Conservation (phyloP, 2,113 vertebrate species). For the Apteryx mantelli region DNA sequence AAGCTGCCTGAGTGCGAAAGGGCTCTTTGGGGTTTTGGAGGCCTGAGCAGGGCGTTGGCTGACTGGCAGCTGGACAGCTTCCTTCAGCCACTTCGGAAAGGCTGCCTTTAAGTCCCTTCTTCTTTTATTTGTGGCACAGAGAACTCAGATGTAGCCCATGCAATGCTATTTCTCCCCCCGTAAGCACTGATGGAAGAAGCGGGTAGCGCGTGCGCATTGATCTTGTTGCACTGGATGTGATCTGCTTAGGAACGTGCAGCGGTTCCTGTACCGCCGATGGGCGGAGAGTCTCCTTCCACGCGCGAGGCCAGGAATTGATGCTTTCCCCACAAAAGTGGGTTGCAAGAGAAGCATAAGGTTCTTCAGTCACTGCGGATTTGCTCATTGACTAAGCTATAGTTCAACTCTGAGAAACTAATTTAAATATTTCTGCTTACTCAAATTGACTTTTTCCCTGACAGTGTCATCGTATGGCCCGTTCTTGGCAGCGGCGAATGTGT, state of each 20-base stretch:
- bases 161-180: not conserved
- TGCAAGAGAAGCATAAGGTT: not conserved
- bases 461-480: rapidly evolving
- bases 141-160: not conserved
- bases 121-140: not conserved
- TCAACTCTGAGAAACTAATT: not conserved
- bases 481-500: not conserved
- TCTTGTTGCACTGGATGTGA: not conserved
- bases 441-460: not conserved
- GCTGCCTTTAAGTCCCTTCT: not conserved
- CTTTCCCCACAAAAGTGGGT: not conserved
- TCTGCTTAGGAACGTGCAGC: rapidly evolving
- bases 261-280: not conserved
- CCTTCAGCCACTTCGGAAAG: not conserved
- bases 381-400: not conserved
- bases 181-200: not conserved
- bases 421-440: not conserved
- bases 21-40: not conserved
- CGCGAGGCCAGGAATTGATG: not conserved
- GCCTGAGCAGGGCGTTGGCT: not conserved
- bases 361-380: not conserved
- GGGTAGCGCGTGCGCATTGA: not conserved
- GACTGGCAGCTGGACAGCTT: not conserved
- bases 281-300: not conserved
- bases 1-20: rapidly evolving